These are phyloP conservation scores for Tangara arthus DNA, from an alignment of 2,797 vertebrate species.

Conservation along the genomic window DNA sequence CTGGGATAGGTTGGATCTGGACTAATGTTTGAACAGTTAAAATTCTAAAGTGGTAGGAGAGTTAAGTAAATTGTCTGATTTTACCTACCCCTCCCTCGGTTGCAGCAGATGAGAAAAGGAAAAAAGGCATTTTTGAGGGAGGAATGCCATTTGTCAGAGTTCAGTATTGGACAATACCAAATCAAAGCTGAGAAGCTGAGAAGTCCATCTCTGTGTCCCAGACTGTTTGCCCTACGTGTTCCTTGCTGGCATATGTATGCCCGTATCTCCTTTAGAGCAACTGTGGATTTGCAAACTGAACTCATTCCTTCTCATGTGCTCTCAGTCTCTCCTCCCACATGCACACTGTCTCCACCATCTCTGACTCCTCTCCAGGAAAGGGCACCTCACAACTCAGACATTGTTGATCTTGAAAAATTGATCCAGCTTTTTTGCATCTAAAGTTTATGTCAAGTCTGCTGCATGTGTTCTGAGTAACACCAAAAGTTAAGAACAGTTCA, in stretches of 20 bases:
- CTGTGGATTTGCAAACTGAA: neutral
- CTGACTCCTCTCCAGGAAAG: neutral
- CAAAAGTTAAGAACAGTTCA: neutral
- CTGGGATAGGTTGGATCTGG: neutral
- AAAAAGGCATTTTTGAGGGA: neutral
- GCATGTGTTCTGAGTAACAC: neutral
- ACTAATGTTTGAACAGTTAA: neutral
- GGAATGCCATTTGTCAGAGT: neutral
- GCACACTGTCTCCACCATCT: neutral
- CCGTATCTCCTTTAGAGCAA: neutral
- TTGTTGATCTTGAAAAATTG: neutral
- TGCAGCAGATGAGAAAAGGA: neutral
- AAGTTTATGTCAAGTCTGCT: neutral
- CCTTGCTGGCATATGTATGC: neutral
- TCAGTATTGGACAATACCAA: neutral
- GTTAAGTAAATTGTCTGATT: neutral
- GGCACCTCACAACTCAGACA: neutral
- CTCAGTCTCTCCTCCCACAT: neutral
- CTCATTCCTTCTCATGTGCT: neutral
- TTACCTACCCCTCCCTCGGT: neutral
- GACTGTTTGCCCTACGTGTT: neutral
- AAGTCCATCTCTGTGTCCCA: neutral
- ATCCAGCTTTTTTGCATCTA: neutral
- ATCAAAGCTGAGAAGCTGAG: neutral
- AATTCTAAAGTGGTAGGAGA: neutral